These are phyloP conservation scores for Diachrysia chrysitis DNA, from an alignment of 2,888 invertebrate genomes.

Conservation along the genomic window DNA sequence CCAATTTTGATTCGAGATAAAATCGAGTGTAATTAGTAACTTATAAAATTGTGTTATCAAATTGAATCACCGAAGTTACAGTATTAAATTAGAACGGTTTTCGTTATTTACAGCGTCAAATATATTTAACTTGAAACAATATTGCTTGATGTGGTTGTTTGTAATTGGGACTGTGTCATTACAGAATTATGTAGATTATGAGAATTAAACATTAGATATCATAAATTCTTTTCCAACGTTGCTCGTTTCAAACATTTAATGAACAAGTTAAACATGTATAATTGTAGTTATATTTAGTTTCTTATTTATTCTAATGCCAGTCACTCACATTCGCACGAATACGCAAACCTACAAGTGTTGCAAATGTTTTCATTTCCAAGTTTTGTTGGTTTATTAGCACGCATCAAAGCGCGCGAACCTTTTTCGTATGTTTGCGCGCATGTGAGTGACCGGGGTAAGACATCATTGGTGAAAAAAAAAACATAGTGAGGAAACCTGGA, in stretches of 20 bases:
- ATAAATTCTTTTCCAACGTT: neutral
- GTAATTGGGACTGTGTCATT: neutral
- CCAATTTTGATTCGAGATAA: conserved; percentile 41
- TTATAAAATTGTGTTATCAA: conserved; percentile 56
- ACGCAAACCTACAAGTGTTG: too few relatives aligned
- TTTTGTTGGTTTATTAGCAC: too few relatives aligned
- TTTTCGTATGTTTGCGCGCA: too few relatives aligned
- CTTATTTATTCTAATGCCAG: too few relatives aligned
- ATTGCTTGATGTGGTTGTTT: neutral
- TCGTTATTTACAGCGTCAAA: conserved; percentile 59
- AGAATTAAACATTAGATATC: too few relatives aligned
- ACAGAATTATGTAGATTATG: neutral
- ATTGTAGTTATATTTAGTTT: too few relatives aligned
- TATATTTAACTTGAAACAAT: conserved; percentile 14
- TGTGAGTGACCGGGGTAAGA: too few relatives aligned
- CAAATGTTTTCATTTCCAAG: too few relatives aligned
- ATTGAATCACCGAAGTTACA: conserved; percentile 61
- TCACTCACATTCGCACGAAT: too few relatives aligned
- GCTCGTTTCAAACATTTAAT: neutral
- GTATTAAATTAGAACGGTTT: conserved; percentile 72
- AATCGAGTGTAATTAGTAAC: conserved; percentile 58
- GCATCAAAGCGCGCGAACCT: too few relatives aligned
- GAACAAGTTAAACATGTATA: neutral
- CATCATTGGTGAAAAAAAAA: too few relatives aligned
- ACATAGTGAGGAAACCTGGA: too few relatives aligned